phyloP scores from a whole-genome alignment of 2,113 vertebrate genomes.

The Cololabis saira region DNA sequence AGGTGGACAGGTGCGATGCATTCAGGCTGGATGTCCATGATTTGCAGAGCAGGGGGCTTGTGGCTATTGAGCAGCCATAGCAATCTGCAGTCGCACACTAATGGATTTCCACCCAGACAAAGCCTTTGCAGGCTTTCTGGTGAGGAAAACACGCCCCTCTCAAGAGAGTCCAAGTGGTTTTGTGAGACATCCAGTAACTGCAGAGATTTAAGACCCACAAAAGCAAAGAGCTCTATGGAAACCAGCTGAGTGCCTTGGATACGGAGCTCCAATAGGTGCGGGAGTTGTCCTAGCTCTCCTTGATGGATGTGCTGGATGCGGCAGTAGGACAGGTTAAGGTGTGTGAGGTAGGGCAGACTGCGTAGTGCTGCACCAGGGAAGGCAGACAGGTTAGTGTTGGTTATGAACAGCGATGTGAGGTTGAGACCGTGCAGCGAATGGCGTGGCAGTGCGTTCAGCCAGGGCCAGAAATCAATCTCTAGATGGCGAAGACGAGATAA shows the following conservation, averaged over 20 bases:
- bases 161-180: conserved; percentile 92
- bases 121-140: conserved; percentile 91
- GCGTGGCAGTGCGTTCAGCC: conserved; percentile 90
- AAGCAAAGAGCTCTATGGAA: conserved; percentile 89
- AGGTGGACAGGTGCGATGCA: conserved; percentile 90
- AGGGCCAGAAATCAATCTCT: conserved; percentile 93
- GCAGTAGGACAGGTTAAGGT: conserved; percentile 95
- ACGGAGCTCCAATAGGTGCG: conserved; percentile 91
- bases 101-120: conserved; percentile 91
- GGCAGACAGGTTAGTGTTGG: conserved; percentile 92
- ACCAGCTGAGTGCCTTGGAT: conserved; percentile 89
- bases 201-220: conserved; percentile 90
- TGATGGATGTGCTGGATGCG: conserved; percentile 90
- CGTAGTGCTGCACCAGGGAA: conserved; percentile 90
- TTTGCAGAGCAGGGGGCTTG: conserved; percentile 89
- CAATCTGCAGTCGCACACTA: conserved; percentile 95
- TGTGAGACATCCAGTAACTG: conserved; percentile 93
- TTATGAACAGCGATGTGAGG: conserved; percentile 92
- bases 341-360: conserved; percentile 92
- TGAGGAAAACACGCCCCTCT: conserved; percentile 89
- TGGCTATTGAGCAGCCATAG: conserved; percentile 91
- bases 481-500: conserved; percentile 89
- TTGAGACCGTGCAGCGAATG: conserved; percentile 94
- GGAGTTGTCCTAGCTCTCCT: conserved; percentile 90
- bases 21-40: conserved; percentile 90